Base-by-base conservation (phyloP, 2,113 vertebrate species). In the Scalopus aquaticus region DNA sequence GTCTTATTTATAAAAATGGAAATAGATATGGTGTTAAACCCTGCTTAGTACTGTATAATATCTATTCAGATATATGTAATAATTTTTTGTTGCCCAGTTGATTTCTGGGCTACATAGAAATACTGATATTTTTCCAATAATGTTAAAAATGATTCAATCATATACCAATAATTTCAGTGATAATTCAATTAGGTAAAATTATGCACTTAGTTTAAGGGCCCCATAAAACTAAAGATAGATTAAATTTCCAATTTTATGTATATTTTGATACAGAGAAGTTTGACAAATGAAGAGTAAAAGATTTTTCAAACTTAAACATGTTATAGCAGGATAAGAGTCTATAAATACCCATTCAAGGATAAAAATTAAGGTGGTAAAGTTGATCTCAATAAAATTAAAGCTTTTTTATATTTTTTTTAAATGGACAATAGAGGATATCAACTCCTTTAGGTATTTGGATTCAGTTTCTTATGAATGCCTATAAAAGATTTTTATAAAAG, bases 191-290 rank as follows among this genome's bases (percentile, higher is more conserved):
- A 51, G 62, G 49, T 51, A 73, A 83, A 93, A 86, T 86, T n/a
- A 73, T 78, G n/a, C 42, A 88, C 35, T 44, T 76, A 91, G 35
- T 94, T 74, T 76, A 87, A 16, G 26, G 6, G 16, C 44, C 49
- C 49, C 79, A 78, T 81, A 92, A 91, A 93, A 91, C 83, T 84
- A 80, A 86, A 95, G 6, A 94, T 0, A 69, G 19, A 79, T 70
- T 77, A 67, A 96, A 94, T 32, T 90, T 90, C 88, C 37, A 91
- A 32, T 79, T 65, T 32, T 83, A 65, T 51, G 82, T 28, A 42
- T 70, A 73, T 82, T 81, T 78, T 73, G 26, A 32, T 73, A 20
- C 42, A 85, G 26, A 77, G 46, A 90, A 77, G 5, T 85, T 49
- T 73, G 49, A 20, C 62, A 81, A 85, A 37, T 82, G 84, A 77